These are phyloP conservation scores for Elgaria multicarinata DNA, from an alignment of 2,113 vertebrate species.

Conservation along the genomic window DNA sequence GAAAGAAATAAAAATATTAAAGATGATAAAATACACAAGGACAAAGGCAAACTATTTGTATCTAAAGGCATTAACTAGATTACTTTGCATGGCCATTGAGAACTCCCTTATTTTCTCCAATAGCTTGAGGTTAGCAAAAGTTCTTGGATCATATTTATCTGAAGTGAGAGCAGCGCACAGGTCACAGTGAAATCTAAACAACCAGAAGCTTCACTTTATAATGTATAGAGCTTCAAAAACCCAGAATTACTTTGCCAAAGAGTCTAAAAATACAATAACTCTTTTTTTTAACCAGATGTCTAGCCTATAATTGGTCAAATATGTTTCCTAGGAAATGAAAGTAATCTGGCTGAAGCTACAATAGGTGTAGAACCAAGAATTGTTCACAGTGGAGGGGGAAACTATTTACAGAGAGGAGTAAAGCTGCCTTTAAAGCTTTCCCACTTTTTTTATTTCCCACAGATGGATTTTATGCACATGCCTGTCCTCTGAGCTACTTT, in stretches of 20 bases:
- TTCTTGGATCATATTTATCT: not conserved
- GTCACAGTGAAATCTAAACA: not conserved
- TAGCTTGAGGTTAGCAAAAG: not conserved
- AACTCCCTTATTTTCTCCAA: not conserved
- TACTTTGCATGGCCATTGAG: not conserved
- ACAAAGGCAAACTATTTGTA: not conserved
- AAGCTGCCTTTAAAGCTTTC: not conserved
- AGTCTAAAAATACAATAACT: not conserved
- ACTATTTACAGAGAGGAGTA: not conserved
- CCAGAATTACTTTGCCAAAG: not conserved
- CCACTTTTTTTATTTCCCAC: not conserved
- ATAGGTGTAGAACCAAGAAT: not conserved
- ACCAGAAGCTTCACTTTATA: not conserved
- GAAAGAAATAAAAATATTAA: not conserved
- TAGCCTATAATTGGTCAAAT: not conserved
- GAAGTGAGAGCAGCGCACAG: not conserved
- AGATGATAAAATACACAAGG: not conserved
- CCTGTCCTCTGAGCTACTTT: not conserved
- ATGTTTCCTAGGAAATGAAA: conserved; percentile 3
- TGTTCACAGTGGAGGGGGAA: not conserved
- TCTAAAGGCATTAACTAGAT: not conserved
- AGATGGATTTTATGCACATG: not conserved
- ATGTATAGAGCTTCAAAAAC: not conserved
- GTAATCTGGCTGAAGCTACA: not conserved
- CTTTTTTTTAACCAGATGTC: not conserved